Base-by-base conservation (phyloP, 2,797 vertebrate genomes). In the Hydrolagus colliei region DNA sequence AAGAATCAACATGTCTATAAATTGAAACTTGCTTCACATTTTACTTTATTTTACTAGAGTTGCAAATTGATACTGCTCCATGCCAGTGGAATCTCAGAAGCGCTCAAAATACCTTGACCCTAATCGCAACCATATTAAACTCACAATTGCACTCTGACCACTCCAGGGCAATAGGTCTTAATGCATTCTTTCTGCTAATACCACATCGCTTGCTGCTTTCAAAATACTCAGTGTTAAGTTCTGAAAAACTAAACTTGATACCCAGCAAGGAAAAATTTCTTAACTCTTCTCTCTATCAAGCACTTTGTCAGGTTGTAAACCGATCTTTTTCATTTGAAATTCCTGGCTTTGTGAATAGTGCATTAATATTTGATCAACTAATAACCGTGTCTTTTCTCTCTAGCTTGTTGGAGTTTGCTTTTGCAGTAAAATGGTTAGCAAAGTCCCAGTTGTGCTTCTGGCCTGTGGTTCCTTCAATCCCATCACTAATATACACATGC, bases 401-500 rank as follows among this genome's bases (percentile, higher is more conserved):
- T 1, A 89, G 89, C 80, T 88, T 85, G 79, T 79, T 87, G 73
- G 76, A 61, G 14, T 5, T 5, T 16, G 9, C 12, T 6, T 65
- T 80, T 65, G 7, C 41, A 6, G 27, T 52, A 52, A 86, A 72
- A 96, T 97, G 96, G 93, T 92, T 86, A 88, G 86, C 89, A 94
- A 91, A 67, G 91, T 96, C 87, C 96, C 96, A 12, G 92, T 98
- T 71, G 90, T 96, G 85, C 94, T 97, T 27, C 91, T 98, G 52
- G 95, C 96, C 76, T 97, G 96, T 73, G 96, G 96, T 87, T 97
- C 96, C 86, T 98, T 98, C 89, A 98, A 98, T 91, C 97, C 97
- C 88, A 96, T 96, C 92, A 98, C 96, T 89, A 94, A 97, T 91
- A 97, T 97, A 93, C 97, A 98, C 89, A 94, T 98, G 95, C 94